Conservation (phyloP, 2,797 vertebrate species). For the Sebastes hubbsi region DNA sequence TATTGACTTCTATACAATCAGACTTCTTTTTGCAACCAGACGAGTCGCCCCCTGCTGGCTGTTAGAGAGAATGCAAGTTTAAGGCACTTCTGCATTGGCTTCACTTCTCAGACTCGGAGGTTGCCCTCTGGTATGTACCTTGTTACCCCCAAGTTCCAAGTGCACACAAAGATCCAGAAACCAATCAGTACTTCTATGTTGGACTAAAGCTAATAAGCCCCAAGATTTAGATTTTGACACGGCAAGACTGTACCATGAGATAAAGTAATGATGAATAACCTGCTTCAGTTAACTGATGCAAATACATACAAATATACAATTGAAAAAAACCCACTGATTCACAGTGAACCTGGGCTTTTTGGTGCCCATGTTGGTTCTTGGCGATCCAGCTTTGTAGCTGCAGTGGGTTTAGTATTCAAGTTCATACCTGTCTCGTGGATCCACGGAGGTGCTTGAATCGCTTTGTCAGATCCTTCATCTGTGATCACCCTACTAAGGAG, state of each 20-base stretch:
- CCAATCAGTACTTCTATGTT: not conserved
- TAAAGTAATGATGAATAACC: not conserved
- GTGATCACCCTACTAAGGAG: not conserved
- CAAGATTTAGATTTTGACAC: not conserved
- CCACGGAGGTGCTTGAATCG: not conserved
- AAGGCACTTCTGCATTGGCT: too few relatives aligned
- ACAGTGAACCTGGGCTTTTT: not conserved
- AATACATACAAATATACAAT: not conserved
- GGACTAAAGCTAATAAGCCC: not conserved
- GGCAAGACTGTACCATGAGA: not conserved
- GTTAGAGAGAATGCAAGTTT: too few relatives aligned
- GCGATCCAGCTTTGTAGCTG: not conserved
- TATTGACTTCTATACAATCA: too few relatives aligned
- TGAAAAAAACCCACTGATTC: too few relatives aligned
- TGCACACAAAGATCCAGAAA: not conserved
- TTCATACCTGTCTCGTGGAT: not conserved
- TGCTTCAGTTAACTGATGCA: not conserved
- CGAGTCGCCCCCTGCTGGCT: too few relatives aligned
- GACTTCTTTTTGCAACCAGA: too few relatives aligned
- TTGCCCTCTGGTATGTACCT: rapidly evolving
- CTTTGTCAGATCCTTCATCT: not conserved
- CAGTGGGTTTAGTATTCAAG: not conserved
- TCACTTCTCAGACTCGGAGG: rapidly evolving
- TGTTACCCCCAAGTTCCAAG: not conserved
- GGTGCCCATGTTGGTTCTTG: not conserved